Evolutionary conservation across 2,113 vertebrate genomes (phyloP).

Genomic region (Pitta sordida): DNA sequence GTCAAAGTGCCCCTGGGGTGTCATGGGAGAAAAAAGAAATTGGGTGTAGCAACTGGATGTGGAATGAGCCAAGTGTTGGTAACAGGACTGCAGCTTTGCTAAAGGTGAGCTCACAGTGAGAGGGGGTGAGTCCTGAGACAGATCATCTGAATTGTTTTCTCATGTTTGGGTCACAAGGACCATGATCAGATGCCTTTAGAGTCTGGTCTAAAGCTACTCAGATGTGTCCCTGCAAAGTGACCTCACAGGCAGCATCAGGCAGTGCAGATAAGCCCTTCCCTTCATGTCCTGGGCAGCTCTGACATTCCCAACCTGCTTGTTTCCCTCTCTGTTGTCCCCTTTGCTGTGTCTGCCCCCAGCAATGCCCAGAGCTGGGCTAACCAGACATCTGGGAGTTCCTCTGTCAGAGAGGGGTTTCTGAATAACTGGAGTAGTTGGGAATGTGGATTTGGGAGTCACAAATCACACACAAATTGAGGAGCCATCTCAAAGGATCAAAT

Average conservation of each 20-base stretch:
- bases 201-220: not conserved
- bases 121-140: not conserved
- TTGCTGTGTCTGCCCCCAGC: not conserved
- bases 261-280: not conserved
- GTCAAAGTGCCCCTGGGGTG: not conserved
- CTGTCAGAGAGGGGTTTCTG: not conserved
- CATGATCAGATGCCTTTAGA: not conserved
- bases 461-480: not conserved
- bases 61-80: not conserved
- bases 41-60: not conserved
- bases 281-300: not conserved
- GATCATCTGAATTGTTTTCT: not conserved
- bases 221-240: not conserved
- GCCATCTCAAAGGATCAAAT: not conserved
- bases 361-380: not conserved
- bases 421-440: not conserved
- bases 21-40: not conserved
- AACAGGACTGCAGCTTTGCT: not conserved
- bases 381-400: not conserved
- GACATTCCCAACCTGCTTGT: accelerated
- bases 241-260: not conserved
- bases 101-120: not conserved
- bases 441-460: not conserved
- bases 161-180: not conserved
- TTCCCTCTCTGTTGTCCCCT: not conserved